Percentiles rank a stretch among this genome's conserved stretches.
phyloP scores from a whole-genome alignment of 2,797 vertebrate genomes.

The Eulemur coronatus region DNA sequence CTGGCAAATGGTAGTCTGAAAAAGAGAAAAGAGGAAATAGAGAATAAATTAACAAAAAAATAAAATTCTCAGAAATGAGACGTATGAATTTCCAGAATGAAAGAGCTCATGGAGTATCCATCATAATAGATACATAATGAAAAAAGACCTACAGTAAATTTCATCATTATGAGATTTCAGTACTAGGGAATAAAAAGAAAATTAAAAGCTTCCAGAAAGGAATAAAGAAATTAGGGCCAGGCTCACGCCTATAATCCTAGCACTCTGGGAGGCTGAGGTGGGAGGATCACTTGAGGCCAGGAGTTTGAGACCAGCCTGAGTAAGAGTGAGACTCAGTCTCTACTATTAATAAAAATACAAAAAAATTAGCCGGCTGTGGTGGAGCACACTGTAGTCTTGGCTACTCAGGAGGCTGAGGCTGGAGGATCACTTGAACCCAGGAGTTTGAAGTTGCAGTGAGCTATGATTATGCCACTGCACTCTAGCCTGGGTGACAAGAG shows the following conservation, averaged over 20 bases:
- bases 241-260: not conserved
- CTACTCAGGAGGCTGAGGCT: not conserved
- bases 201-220: not conserved
- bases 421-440: not conserved
- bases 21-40: not conserved
- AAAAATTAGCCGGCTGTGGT: not conserved
- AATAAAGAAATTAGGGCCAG: not conserved
- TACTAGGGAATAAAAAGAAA: constrained; percentile 15
- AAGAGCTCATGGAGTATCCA: not conserved
- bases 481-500: not conserved
- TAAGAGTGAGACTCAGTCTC: too few relatives aligned
- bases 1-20: not conserved
- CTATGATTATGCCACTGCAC: not conserved
- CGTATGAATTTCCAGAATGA: not conserved
- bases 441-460: not conserved
- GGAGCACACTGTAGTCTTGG: not conserved
- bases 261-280: not conserved
- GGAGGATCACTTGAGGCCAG: not conserved
- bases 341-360: not conserved
- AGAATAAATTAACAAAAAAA: not conserved
- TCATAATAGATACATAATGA: not conserved
- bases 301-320: not conserved
- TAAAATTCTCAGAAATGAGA: not conserved
- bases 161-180: not conserved
- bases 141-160: not conserved